These are phyloP conservation scores for Romanomermis culicivorax DNA, from an alignment of 2,888 invertebrate species.

Conservation along the genomic window DNA sequence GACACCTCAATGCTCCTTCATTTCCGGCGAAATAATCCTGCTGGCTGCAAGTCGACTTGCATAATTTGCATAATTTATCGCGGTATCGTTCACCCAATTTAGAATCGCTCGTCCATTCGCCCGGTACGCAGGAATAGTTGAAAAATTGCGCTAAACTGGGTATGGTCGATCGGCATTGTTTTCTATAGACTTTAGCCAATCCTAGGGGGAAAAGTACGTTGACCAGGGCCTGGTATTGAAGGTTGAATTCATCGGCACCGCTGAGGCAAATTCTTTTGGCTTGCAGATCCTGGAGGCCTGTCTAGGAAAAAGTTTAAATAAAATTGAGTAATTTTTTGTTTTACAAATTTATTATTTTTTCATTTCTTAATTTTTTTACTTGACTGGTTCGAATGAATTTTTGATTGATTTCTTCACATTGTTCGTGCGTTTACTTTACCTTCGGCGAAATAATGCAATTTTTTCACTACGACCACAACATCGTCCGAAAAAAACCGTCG, in stretches of 20 bases:
- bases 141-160: slow-evolving; percentile 47
- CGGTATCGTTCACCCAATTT: slow-evolving; percentile 41
- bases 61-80: slow-evolving; percentile 52
- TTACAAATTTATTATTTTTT: no score
- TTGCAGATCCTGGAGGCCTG: slow-evolving; percentile 43
- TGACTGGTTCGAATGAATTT: not conserved
- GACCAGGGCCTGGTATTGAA: slow-evolving; percentile 3
- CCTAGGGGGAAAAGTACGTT: slow-evolving; percentile 1
- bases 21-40: slow-evolving; percentile 66
- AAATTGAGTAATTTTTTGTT: no score
- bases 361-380: not conserved
- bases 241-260: not conserved
- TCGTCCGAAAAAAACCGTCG: not conserved
- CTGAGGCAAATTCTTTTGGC: slow-evolving; percentile 50
- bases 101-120: slow-evolving; percentile 54
- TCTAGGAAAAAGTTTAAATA: not conserved
- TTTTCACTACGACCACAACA: slow-evolving; percentile 1
- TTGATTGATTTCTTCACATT: not conserved
- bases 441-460: not conserved
- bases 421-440: not conserved
- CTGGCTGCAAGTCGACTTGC: slow-evolving; percentile 45
- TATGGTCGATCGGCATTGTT: not conserved
- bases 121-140: slow-evolving; percentile 60
- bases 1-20: slow-evolving; percentile 58
- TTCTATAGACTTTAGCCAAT: not conserved